Evolutionary conservation across 2,888 invertebrate species (phyloP), one percentile per base, ranked within the genome.

Genomic region (Notodonta dromedarius): DNA sequence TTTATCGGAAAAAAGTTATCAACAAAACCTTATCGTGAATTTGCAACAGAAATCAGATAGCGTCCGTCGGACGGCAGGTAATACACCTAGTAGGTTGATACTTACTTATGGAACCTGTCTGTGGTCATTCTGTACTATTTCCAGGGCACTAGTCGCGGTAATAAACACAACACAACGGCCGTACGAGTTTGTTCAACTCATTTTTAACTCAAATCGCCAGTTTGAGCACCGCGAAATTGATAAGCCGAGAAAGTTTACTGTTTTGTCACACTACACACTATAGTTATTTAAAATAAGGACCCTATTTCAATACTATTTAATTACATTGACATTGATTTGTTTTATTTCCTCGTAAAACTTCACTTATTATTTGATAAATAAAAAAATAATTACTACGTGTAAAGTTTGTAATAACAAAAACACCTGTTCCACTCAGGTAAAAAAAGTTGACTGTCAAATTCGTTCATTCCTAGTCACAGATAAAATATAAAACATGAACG

Each of bases 41-140:
- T 67, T 61, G 64, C 56, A 58, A 63, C 8, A 58, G 13, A 57
- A 39, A 40, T 6, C 7, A 5, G 16, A 40, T 55, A 54, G 54
- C 39, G 16, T 14, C 16, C n/a, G 50, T 14, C 35, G 42, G 42
- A 42, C 16, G 9, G 48, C 46, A 67, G 69, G 70, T 60, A 59
- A 71, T 35, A 35, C 7, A 66, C 24, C 56, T 62, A 63, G 51
- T 57, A 65, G 65, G 63, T 61, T 5, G 11, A 63, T 72, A 94
- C 95, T 94, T 88, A 95, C 95, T 95, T 95, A 85, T 95, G 95
- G 85, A 94, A 95, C 85, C 95, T 91, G 85, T 95, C 94, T 56
- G 95, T 95, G 75, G 94, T 93, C 95, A 95, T 95, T 83, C 88
- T 68, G 56, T 64, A 59, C 35, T 62, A 61, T 59, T 66, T 72